These are phyloP conservation scores for Bombycilla garrulus DNA, from an alignment of 2,113 vertebrate species.

Conservation along the genomic window DNA sequence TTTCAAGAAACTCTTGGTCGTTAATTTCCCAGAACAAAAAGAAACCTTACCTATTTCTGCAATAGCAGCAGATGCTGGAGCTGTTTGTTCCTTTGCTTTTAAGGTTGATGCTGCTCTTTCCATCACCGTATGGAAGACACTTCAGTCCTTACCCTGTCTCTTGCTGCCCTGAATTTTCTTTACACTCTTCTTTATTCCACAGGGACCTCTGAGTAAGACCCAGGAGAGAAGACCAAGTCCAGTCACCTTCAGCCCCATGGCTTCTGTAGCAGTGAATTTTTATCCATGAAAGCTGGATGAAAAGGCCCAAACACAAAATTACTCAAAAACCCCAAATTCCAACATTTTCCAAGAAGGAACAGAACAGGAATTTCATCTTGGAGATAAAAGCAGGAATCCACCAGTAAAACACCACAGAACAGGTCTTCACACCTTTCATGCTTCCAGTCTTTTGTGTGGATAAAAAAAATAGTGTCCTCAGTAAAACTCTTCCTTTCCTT, in stretches of 20 bases:
- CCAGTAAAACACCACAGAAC: background rate
- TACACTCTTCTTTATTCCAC: background rate
- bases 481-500: background rate
- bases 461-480: background rate
- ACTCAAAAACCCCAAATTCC: background rate
- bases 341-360: background rate
- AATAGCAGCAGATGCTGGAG: background rate
- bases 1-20: background rate
- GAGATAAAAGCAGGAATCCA: background rate
- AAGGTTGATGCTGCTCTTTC: background rate
- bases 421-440: background rate
- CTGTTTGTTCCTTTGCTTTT: background rate
- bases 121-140: background rate
- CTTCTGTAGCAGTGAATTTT: background rate
- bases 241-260: background rate
- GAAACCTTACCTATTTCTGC: conserved; percentile 40
- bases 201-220: background rate
- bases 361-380: background rate
- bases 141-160: background rate
- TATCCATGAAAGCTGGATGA: background rate
- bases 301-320: background rate
- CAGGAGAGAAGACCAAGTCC: background rate
- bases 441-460: background rate
- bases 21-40: conserved; percentile 20
- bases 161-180: conserved; percentile 21